Base-by-base conservation (phyloP, 1,140 invertebrate species). In the Ceratina calcarata region DNA sequence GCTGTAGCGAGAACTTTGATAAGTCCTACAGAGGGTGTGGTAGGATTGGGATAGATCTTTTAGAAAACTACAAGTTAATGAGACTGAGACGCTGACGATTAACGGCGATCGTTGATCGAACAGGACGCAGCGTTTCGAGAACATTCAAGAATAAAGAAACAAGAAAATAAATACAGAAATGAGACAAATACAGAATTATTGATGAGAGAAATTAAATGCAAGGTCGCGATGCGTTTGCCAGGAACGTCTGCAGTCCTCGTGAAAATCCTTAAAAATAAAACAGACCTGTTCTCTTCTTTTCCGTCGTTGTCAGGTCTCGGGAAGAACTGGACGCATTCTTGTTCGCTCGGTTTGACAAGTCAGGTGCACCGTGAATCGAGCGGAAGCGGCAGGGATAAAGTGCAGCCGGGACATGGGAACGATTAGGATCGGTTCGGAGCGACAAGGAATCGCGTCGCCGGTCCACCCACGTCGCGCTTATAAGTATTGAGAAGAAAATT, bases 391-490 rank as follows among this genome's bases (percentile, higher is more conserved):
- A 10, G 60, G 76, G 69, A 73, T 27, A 65, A 72, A 64, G 60
- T 13, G 27, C 60, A 55, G 32, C 22, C 20, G 57, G 32, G 24
- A 65, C 69, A 78, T 49, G 69, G 37, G 37, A 78, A 57, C 69
- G 76, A 78, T 78, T 76, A 80, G 77, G 51, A 60, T 73, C 65
- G 57, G n/a, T 49, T 57, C 27, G 45, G 37, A 32, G 64, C 32
- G 74, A 16, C 24, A 68, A 70, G 66, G 20, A 60, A 69, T 61
- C 66, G 74, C 45, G 55, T 49, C 37, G 37, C 27, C 7, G 37
- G 66, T 69, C 74, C 65, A 69, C 74, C 74, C 66, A 77, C 74
- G 74, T 77, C n/a, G 66, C 22, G 22, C 74, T 77, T 77, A 77
- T 77, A 77, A 77, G 69, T 77, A 70, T 77, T 77, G 57, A 77